These are phyloP conservation scores for Vicugna pacos DNA, from an alignment of 2,113 vertebrate species.

Conservation along the genomic window DNA sequence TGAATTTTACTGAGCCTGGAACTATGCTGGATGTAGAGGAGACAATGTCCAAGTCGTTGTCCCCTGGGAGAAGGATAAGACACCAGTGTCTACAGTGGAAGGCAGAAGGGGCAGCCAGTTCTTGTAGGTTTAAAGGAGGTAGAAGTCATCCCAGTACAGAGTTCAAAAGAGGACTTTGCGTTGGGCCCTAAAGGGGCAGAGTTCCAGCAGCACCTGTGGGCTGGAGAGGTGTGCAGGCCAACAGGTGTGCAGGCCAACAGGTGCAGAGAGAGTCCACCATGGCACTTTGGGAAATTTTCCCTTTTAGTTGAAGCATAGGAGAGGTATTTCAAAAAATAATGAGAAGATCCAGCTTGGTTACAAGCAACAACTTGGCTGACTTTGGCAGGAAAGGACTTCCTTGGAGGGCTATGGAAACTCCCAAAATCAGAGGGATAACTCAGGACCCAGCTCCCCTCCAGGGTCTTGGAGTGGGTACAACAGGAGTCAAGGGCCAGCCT, in stretches of 20 bases:
- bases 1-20: slow-evolving; percentile 3
- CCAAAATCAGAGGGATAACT: neutral
- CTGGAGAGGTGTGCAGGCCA: neutral
- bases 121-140: neutral
- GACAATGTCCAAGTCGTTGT: neutral
- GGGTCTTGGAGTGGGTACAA: neutral
- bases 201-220: neutral
- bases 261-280: neutral
- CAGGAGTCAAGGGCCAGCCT: neutral
- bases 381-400: neutral
- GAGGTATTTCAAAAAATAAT: neutral
- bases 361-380: neutral
- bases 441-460: neutral
- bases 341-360: neutral
- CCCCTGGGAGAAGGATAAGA: neutral
- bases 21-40: neutral
- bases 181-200: neutral
- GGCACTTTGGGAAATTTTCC: neutral
- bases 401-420: neutral
- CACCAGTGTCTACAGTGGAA: neutral
- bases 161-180: neutral
- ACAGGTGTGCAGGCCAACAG: neutral
- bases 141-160: neutral
- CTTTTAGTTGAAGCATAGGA: neutral
- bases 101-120: neutral